These are phyloP conservation scores for Phrynocephalus vlangalii DNA, from an alignment of 2,797 vertebrate species.

Conservation along the genomic window DNA sequence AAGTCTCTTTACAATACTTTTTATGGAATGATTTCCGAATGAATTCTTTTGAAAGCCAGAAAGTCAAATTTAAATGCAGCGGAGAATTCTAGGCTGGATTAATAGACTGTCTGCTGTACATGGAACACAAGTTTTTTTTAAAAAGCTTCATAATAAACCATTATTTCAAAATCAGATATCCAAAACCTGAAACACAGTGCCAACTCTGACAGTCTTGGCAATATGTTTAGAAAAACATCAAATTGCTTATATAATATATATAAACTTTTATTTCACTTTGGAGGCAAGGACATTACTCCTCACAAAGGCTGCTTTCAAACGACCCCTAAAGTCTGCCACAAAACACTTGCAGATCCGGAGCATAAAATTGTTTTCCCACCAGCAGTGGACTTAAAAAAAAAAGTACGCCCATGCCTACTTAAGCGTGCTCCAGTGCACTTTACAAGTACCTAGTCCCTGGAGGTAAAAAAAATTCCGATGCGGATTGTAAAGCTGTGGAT, in stretches of 20 bases:
- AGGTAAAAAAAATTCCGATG: too few species aligned
- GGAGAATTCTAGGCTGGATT: constrained; percentile 89
- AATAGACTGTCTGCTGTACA: constrained; percentile 94
- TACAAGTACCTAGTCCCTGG: too few species aligned
- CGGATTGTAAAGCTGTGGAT: too few species aligned
- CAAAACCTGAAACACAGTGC: constrained; percentile 86
- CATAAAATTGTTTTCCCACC: too few species aligned
- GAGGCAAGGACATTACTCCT: constrained; percentile 93
- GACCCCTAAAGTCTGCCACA: too few species aligned
- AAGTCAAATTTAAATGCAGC: constrained; percentile 90
- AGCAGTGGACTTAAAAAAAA: too few species aligned
- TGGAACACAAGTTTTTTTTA: constrained; percentile 86
- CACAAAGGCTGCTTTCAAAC: constrained; percentile 74
- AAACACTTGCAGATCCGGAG: too few species aligned
- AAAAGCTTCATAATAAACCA: constrained; percentile 92
- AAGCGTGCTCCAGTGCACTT: too few species aligned
- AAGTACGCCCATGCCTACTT: too few species aligned
- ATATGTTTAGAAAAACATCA: constrained; percentile 98
- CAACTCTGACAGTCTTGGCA: constrained; percentile 98
- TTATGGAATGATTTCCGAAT: constrained; percentile 95
- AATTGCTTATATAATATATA: constrained; percentile 99
- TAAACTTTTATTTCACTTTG: constrained; percentile 96
- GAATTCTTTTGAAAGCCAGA: constrained; percentile 92
- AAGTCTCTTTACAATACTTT: constrained; percentile 84
- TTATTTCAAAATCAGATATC: constrained; percentile 86